Evolutionary conservation across 1,140 invertebrate genomes (phyloP), one percentile per base, ranked within the genome.

Genomic region (Subanguina moxae): DNA sequence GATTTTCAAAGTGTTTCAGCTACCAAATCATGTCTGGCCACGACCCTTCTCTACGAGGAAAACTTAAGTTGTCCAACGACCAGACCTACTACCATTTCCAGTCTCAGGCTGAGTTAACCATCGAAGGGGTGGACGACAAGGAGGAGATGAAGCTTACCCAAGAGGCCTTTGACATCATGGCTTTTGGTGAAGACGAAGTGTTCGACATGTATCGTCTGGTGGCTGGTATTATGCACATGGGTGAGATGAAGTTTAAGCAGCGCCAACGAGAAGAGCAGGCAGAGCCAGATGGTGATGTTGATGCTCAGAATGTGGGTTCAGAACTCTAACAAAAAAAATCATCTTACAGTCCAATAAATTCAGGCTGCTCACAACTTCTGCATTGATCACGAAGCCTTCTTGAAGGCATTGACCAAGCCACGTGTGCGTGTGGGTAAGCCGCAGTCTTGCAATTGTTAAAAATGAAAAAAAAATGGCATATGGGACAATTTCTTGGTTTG

Each of bases 251-350:
- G 86, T 98, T 97, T 91, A 97, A 98, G 86, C 94, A 97, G 87
- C 92, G 94, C 86, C 94, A 93, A 89, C 91, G 94, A 83, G 94
- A 97, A 86, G 94, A 98, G 86, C 94, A 97, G 87, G 94, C 94
- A 85, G 94, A 98, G 87, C 89, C 93, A 82, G 94, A 97, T 85
- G 94, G 93, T 81, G 93, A 90, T 21, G 76, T 71, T 17, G 75
- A 76, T 76, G 1, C 71, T 8, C 48, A 52, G 48, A 21, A 25
- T 52, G 32, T 38, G 11, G 11, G 11, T 7, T 52, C 17, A 52
- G 17, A 21, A 25, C 15, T 25, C 17, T 52, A 52, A 8, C n/a
- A 52, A 52, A 52, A 21, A 52, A 21, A 52, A n/a, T 67, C 63
- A 13, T 15, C 27, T 21, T 68, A 43, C 25, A 73, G 68, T 73